Base-by-base conservation (phyloP, 2,113 vertebrate species). In the Platysteira castanea region DNA sequence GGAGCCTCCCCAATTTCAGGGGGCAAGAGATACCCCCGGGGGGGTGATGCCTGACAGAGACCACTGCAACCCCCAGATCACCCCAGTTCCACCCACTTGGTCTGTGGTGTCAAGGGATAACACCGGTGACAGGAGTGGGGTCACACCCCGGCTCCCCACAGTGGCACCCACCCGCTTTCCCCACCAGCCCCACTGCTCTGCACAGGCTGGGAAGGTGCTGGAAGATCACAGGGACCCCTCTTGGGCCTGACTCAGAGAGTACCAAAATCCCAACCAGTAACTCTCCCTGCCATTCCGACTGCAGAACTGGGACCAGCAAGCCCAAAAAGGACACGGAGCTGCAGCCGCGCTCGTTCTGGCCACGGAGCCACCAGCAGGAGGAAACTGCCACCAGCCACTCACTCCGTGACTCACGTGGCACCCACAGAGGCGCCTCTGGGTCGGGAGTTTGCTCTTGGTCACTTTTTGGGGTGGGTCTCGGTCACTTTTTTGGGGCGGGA, bases 21-120 rank as follows among this genome's bases (percentile, higher is more conserved):
- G 49, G 39, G 49, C 19, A 46, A 59, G 35, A 44, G 41, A 15
- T 4, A n/a, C 9, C 22, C 47, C 19, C 0, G 0, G 22, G 20
- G 41, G 47, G 39, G 27, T 11, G n/a, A 64, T 0, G 0, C 5
- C 54, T 16, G 54, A 27, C 0, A 3, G 59, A 35, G 44, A 28
- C 2, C 15, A 6, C 19, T 3, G 42, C 70, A 41, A 44, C 27
- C 2, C 26, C 26, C 56, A 59, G n/a, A 33, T 10, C 7, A n/a
- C 7, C 20, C 22, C 21, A 46, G 0, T 28, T 67, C 53, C 68
- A 41, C 4, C 16, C 5, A 33, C 15, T 61, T 1, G 1, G 11
- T 73, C 41, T 77, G 63, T 30, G 49, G 49, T 68, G 81, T 26
- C 35, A 15, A 7, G 31, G 59, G 59, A 23, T 11, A 67, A 87